Percentiles rank a stretch among this genome's conserved stretches.
phyloP scores from a whole-genome alignment of 2,113 vertebrate species.

The Periophthalmodon schlosseri region DNA sequence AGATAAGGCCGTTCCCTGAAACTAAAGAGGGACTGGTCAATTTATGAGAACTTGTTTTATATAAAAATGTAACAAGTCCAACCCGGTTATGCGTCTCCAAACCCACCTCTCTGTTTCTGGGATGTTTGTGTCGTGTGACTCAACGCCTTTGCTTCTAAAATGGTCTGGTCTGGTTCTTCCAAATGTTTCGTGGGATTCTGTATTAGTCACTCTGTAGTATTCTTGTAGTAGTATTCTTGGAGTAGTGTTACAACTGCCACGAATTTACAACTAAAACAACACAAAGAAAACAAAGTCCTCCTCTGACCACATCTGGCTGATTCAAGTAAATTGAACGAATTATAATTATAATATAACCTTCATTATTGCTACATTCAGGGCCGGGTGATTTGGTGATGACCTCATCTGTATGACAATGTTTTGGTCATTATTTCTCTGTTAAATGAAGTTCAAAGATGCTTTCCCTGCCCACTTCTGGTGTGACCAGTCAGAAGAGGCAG shows the following conservation, averaged over 20 bases:
- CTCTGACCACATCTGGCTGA: background rate
- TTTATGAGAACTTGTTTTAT: background rate
- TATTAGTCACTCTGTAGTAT: slow-evolving; percentile 47
- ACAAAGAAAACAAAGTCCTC: slow-evolving; percentile 17
- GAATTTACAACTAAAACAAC: slow-evolving; percentile 26
- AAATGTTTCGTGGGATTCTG: slow-evolving; percentile 46
- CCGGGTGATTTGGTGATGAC: no score
- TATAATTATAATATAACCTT: background rate
- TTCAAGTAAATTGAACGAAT: no score
- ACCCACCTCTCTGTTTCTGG: slow-evolving; percentile 23
- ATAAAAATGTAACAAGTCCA: slow-evolving; percentile 2
- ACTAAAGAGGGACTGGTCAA: background rate
- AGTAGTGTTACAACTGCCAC: slow-evolving; percentile 37
- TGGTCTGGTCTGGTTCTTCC: slow-evolving; percentile 18
- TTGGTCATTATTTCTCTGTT: no score
- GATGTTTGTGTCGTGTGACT: slow-evolving; percentile 29
- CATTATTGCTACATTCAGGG: background rate
- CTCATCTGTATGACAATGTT: no score
- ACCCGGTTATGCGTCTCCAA: background rate
- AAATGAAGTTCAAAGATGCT: no score
- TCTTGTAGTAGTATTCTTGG: slow-evolving; percentile 47
- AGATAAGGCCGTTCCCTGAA: background rate
- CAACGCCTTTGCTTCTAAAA: slow-evolving; percentile 39
- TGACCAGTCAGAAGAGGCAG: no score
- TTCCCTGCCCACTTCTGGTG: no score